These are phyloP conservation scores for Gnathonemus longibarbis DNA, from an alignment of 2,113 vertebrate species.

Conservation along the genomic window DNA sequence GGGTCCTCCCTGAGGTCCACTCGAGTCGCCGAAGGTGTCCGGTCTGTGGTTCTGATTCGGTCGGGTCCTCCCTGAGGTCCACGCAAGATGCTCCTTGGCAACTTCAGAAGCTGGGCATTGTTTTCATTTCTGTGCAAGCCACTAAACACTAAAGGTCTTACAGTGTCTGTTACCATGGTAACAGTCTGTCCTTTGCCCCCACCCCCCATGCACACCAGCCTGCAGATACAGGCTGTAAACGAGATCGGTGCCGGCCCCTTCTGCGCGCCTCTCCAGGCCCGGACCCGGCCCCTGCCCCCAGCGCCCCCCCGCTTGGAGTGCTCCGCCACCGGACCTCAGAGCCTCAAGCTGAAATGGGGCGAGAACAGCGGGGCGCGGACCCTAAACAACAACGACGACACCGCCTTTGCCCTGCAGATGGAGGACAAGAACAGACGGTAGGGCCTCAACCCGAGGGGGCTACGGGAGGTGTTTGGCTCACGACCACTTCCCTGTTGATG, in stretches of 20 bases:
- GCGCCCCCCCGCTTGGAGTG: conserved; percentile 87
- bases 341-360: conserved; percentile 94
- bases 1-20: background rate
- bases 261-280: conserved; percentile 72
- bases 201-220: conserved; percentile 46
- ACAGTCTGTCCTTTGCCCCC: background rate
- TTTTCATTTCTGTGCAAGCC: background rate
- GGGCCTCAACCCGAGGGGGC: background rate
- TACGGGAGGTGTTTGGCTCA: background rate
- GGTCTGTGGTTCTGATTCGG: background rate
- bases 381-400: conserved; percentile 64
- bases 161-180: background rate
- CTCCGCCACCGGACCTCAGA: conserved; percentile 86
- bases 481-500: background rate
- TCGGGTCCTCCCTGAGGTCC: background rate
- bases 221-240: conserved; percentile 88
- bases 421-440: conserved; percentile 92
- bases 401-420: conserved; percentile 83
- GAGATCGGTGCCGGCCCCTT: conserved; percentile 81
- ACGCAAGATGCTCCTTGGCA: background rate
- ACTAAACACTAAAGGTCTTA: background rate
- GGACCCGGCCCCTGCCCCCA: conserved; percentile 85
- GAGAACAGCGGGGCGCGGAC: conserved; percentile 69
- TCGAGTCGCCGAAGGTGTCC: background rate
- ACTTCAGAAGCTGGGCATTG: background rate